A percentile compares a stretch with the other conserved stretches of the same genome.
Evolutionary conservation across 2,797 vertebrate species (phyloP).

Genomic region (Sebastes taczanowskii): DNA sequence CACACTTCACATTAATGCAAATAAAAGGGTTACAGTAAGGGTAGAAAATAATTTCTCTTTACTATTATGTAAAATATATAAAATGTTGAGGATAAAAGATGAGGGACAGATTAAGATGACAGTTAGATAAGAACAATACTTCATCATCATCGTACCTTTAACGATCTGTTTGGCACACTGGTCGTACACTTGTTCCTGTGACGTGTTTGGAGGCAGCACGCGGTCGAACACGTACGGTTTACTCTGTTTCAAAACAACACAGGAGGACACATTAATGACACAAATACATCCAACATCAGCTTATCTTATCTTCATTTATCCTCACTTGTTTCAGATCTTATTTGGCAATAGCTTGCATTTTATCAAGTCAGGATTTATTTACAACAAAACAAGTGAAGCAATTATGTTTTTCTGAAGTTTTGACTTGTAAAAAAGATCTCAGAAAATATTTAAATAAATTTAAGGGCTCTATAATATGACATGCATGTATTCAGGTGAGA

Average conservation of each 20-base stretch:
- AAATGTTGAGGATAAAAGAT: not conserved
- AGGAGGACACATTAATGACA: not conserved
- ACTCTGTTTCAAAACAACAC: constrained; percentile 77
- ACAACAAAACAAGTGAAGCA: not conserved
- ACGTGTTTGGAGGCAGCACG: constrained; percentile 88
- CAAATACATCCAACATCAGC: not conserved
- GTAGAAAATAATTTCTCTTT: not conserved
- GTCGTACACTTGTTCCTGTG: constrained; percentile 91
- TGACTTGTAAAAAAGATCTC: too few relatives aligned
- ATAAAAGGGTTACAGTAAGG: too few relatives aligned
- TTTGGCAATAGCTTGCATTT: not conserved
- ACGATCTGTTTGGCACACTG: constrained; percentile 93
- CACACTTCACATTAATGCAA: too few relatives aligned
- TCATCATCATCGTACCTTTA: constrained; percentile 81
- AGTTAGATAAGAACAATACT: not conserved
- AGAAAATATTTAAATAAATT: not conserved
- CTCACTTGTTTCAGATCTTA: not conserved
- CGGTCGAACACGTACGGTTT: constrained; percentile 91
- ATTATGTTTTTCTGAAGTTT: not conserved
- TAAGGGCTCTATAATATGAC: too few relatives aligned
- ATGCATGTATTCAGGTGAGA: not conserved
- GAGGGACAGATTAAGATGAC: not conserved
- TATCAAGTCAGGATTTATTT: not conserved
- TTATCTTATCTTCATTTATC: not conserved
- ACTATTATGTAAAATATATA: too few relatives aligned